Conservation (phyloP, 2,113 vertebrate genomes). For the Hyperoodon ampullatus region DNA sequence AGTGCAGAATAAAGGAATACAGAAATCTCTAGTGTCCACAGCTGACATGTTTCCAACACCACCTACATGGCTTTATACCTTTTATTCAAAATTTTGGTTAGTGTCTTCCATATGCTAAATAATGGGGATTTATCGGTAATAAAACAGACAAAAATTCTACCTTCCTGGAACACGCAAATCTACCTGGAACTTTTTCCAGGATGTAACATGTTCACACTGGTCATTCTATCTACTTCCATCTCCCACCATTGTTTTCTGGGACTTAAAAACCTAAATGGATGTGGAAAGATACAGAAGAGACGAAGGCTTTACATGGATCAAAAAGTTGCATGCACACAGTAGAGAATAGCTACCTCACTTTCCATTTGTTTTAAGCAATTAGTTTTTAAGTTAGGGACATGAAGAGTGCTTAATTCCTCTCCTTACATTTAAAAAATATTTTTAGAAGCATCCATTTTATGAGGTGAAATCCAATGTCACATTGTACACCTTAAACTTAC, state of each 20-base stretch:
- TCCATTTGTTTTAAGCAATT: neutral
- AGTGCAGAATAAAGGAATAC: neutral
- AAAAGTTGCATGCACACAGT: neutral
- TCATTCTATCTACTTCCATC: neutral
- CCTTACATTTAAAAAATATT: neutral
- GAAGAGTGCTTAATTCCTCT: neutral
- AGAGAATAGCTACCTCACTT: neutral
- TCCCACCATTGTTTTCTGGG: neutral
- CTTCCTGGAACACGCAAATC: neutral
- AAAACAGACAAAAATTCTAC: neutral
- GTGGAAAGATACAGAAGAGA: neutral
- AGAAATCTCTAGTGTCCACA: neutral
- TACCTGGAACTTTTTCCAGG: neutral
- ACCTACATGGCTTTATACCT: neutral
- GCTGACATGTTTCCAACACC: neutral
- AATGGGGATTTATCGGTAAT: neutral
- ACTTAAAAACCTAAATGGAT: neutral
- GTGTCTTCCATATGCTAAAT: neutral
- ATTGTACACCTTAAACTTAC: neutral
- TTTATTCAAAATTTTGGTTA: neutral
- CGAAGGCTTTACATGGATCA: neutral
- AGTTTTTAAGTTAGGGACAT: neutral
- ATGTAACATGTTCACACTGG: neutral
- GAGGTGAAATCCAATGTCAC: neutral
- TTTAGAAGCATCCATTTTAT: neutral